A percentile compares a stretch with the other conserved stretches of the same genome.
phyloP scores from a whole-genome alignment of 2,113 vertebrate genomes.

The Neodon shergylaensis region DNA sequence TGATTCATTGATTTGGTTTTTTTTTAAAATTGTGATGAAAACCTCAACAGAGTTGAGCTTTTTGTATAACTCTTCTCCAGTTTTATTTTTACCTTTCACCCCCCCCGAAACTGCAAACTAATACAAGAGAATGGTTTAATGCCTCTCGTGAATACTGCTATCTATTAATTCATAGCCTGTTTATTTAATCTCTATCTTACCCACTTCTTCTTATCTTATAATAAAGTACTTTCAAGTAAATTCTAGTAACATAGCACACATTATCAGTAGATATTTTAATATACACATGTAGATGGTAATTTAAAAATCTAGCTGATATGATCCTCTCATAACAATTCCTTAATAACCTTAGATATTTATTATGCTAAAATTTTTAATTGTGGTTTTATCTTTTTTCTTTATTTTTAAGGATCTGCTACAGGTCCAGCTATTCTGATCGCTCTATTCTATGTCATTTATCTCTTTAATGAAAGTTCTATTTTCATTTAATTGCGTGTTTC shows the following conservation, averaged over 20 bases:
- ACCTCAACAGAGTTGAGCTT: neutral
- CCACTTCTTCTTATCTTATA: neutral
- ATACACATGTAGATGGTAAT: neutral
- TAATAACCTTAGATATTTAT: conserved; percentile 27
- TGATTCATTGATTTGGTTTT: neutral
- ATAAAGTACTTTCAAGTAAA: conserved; percentile 43
- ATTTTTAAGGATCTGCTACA: neutral
- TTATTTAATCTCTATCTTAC: neutral
- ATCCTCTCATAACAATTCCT: neutral
- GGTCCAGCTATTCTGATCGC: neutral
- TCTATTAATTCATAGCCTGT: neutral
- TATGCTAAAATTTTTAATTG: conserved; percentile 28
- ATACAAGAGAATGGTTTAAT: neutral
- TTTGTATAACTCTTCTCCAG: neutral
- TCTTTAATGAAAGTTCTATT: conserved; percentile 29
- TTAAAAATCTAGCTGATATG: neutral
- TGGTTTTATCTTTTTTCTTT: neutral
- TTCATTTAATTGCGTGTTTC: neutral
- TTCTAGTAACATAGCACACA: neutral
- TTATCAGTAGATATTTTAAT: conserved; percentile 21
- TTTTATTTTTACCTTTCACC: conserved; percentile 28
- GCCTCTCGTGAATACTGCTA: neutral
- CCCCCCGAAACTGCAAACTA: neutral
- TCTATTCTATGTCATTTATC: conserved; percentile 29
- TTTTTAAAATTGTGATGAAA: neutral